A percentile compares a stretch with the other conserved stretches of the same genome.
These are phyloP conservation scores for Microcebus griseorufus DNA, from an alignment of 2,113 vertebrate genomes.

Conservation along the genomic window DNA sequence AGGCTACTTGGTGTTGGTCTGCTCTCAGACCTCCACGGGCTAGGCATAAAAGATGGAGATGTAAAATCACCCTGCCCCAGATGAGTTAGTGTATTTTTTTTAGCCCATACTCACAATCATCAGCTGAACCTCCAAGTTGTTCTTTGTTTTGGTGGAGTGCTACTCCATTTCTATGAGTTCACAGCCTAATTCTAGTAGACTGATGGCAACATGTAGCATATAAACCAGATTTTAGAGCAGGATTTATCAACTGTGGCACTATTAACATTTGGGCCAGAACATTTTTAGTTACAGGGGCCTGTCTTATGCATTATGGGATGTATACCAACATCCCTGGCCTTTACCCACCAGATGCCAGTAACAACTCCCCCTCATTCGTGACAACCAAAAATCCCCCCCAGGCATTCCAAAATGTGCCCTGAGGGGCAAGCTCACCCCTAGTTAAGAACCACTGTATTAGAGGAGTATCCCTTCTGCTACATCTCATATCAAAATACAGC, in stretches of 20 bases:
- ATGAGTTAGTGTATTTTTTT: background rate
- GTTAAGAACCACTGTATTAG: background rate
- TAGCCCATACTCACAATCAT: background rate
- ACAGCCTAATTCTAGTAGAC: background rate
- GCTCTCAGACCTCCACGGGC: background rate
- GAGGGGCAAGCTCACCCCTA: background rate
- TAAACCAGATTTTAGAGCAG: background rate
- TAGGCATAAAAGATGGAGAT: background rate
- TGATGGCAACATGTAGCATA: background rate
- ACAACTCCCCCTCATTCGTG: background rate
- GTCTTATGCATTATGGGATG: background rate
- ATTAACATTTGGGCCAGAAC: background rate
- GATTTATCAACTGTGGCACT: background rate
- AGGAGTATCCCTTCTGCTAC: background rate
- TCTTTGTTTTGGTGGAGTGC: background rate
- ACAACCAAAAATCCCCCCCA: background rate
- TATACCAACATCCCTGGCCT: background rate
- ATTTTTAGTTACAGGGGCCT: background rate
- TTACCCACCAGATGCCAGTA: background rate
- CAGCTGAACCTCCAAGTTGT: background rate
- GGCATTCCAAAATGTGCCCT: background rate
- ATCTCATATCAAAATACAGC: background rate
- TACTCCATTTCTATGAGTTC: background rate
- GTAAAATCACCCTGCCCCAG: background rate
- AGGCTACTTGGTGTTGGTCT: background rate